Base-by-base conservation (phyloP, 2,888 invertebrate genomes). In the Maniola hyperantus region DNA sequence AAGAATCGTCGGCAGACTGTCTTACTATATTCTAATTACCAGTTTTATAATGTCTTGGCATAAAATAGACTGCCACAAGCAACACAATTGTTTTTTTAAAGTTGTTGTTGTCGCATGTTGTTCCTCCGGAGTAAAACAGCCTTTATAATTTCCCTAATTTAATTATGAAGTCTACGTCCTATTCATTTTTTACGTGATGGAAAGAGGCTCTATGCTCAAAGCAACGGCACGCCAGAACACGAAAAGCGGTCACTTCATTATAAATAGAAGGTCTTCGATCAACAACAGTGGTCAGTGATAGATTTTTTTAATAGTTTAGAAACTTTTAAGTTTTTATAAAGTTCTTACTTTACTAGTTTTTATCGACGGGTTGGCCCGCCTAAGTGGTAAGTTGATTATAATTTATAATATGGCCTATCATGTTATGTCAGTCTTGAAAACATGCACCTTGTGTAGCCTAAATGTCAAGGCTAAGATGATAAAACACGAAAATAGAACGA, bases 391-490 rank as follows among this genome's bases (percentile, higher is more conserved):
- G 26, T 42, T 33, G 4, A 26, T 59, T 33, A 15, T 46, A 33
- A 58, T 58, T 54, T 39, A 8, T 15, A 26, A 2, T 39, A 39
- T 18, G 33, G n/a, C 13, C 36, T 55, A 55, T 54, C 54, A 15
- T 36, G 55, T 18, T 18, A 59, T 59, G 46, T 33, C 59, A 33
- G 59, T 59, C 44, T 26, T n/a, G 20, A 51, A 55, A 20, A 26
- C 53, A 42, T 42, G 62, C 62, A 42, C 51, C 53, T 42, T 34
- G 18, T 26, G 42, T 42, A 26, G 51, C n/a, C 50, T 61, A 42
- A 62, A 62, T 62, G 62, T 62, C 62, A 62, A 53, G 62, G 62
- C 10, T 53, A 20, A 26, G 53, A 53, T 8, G 53, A 53, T 53
- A 51, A 42, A 42, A 62, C 20, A 42, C 53, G n/a, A 53, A 62